These are phyloP conservation scores for Ips nitidus DNA, from an alignment of 1,140 invertebrate species.

Conservation along the genomic window DNA sequence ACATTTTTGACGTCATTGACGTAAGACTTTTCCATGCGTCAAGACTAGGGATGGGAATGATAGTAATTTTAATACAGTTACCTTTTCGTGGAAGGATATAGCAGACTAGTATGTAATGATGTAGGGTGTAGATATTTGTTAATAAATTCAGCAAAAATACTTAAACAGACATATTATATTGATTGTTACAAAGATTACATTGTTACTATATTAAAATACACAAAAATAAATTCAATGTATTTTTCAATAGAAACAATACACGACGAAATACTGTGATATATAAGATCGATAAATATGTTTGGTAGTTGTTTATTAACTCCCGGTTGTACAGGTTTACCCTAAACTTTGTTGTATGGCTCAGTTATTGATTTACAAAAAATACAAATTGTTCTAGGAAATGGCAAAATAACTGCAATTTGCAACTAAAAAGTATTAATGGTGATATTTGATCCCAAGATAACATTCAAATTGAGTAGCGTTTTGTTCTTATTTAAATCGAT, in stretches of 20 bases:
- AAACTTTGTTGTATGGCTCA: neutral
- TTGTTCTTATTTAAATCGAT: no score
- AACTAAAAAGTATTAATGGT: neutral
- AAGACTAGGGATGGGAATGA: no score
- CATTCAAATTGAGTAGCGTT: neutral
- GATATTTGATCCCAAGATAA: neutral
- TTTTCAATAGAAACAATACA: slow-evolving; percentile 2
- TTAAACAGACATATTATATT: neutral
- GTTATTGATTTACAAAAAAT: neutral
- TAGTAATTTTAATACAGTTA: no score
- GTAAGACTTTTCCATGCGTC: no score
- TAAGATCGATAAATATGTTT: neutral
- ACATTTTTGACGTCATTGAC: no score
- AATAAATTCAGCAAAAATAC: no score
- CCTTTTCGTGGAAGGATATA: no score
- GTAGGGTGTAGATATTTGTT: no score
- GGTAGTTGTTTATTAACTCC: neutral
- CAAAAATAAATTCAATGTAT: slow-evolving; percentile 11
- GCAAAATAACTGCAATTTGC: neutral
- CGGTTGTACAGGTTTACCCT: neutral
- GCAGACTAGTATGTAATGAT: no score
- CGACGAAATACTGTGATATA: neutral
- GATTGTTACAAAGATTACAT: slow-evolving; percentile 12
- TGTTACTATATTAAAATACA: slow-evolving; percentile 11
- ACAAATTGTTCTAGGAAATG: neutral